Evolutionary conservation across 37 sponge, comb jelly and placozoan genomes (phyloP), one percentile per base, ranked within the genome.

Genomic region (Mnemiopsis leidyi): DNA sequence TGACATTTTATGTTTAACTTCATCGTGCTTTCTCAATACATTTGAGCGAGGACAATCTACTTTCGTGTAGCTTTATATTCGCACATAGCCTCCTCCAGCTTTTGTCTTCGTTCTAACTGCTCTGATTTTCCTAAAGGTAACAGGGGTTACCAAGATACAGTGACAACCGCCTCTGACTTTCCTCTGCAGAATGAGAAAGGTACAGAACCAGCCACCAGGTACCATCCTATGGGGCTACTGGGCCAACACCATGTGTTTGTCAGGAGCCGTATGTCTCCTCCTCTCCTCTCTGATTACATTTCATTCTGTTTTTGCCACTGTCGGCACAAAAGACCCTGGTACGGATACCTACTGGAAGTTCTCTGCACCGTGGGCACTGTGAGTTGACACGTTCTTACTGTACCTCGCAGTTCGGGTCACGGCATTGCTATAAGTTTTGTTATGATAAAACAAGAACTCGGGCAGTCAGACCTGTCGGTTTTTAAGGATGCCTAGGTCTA

Each of bases 231-330:
- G 75, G 75, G 75, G 75, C 26, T 71, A 71, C 75, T 71, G 75
- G 75, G 75, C 75, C n/a, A 71, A 71, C 75, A 71, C 75, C 3
- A 71, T 71, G 75, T 71, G 75, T 71, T 25, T 71, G 3, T 7
- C 30, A 71, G 75, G 75, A 5, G 75, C 30, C 3, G 30, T 71
- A 5, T 71, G 75, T 25, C 75, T 71, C 75, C 20, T 71, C 20
- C 26, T 71, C 7, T 71, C 75, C 7, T n/a, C 75, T 25, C 26
- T 71, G n/a, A 18, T 71, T 5, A 29, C 75, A 13, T 71, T 71
- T 18, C 75, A 71, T 28, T 25, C 75, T 71, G 75, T 71, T 7
- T 71, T 71, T 71, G 75, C 26, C 75, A 71, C 7, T 71, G 13
- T 5, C 13, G 13, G 13, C 9, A 48, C 5, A 13, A 18, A 71